Conservation (phyloP, 2,113 vertebrate species). For the Hippopotamus amphibius region DNA sequence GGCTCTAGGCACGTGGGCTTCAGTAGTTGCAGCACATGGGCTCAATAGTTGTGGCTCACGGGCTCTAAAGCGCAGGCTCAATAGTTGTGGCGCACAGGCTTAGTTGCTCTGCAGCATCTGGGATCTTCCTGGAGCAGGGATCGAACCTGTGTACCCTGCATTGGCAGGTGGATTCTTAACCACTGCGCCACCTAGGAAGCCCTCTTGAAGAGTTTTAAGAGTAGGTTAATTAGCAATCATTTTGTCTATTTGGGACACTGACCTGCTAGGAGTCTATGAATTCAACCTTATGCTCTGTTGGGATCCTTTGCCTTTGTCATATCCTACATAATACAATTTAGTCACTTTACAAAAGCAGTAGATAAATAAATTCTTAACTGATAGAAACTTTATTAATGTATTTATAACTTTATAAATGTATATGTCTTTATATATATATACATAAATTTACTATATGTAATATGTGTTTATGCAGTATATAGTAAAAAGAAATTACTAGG, state of each 20-base stretch:
- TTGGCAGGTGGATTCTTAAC: too few species aligned
- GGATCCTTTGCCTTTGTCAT: neutral
- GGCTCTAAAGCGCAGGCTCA: too few species aligned
- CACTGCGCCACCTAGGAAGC: too few species aligned
- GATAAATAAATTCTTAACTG: slow-evolving; percentile 45
- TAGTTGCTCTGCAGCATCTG: too few species aligned
- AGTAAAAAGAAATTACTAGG: slow-evolving; percentile 19
- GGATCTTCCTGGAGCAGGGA: too few species aligned
- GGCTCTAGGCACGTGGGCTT: too few species aligned
- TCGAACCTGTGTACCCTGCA: too few species aligned
- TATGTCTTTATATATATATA: neutral
- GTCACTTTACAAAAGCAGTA: neutral
- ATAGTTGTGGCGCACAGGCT: too few species aligned
- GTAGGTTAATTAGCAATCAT: slow-evolving; percentile 13
- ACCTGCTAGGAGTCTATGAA: neutral
- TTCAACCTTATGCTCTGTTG: slow-evolving; percentile 8
- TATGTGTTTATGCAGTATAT: neutral
- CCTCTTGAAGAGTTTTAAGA: slow-evolving; percentile 37
- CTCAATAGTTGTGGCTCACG: too few species aligned
- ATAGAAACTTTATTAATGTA: slow-evolving; percentile 7
- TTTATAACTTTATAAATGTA: neutral
- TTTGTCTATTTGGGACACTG: slow-evolving; percentile 27
- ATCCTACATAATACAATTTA: neutral
- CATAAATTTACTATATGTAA: neutral
- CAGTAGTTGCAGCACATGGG: too few species aligned